Percentiles rank a stretch among this genome's conserved stretches.
Evolutionary conservation across 2,888 invertebrate genomes (phyloP).

Genomic region (Eilema sororculum): DNA sequence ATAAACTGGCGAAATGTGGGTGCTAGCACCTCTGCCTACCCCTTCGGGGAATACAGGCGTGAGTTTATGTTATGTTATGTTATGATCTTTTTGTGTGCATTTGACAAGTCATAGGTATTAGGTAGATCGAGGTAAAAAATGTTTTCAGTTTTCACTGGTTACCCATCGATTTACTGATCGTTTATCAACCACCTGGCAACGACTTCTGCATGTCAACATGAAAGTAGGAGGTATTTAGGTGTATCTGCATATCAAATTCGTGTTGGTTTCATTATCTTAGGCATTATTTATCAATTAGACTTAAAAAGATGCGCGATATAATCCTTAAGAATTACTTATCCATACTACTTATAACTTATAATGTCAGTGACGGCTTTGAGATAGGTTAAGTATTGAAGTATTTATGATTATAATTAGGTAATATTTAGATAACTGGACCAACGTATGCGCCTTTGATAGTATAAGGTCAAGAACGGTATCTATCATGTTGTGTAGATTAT

Average conservation of each 20-base stretch:
- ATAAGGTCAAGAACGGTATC: neutral
- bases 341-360: neutral
- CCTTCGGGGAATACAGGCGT: too few relatives aligned
- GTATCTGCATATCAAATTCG: neutral
- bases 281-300: neutral
- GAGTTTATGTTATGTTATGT: too few relatives aligned
- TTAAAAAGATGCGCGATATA: slow-evolving; percentile 10
- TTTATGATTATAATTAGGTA: slow-evolving; percentile 6
- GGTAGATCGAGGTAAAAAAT: too few relatives aligned
- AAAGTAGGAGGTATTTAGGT: too few relatives aligned
- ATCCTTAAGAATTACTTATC: neutral
- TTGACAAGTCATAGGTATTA: too few relatives aligned
- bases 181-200: too few relatives aligned
- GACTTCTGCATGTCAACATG: too few relatives aligned
- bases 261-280: neutral
- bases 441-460: neutral
- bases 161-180: too few relatives aligned
- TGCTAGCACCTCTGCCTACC: too few relatives aligned
- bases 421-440: neutral
- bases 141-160: too few relatives aligned
- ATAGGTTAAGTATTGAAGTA: neutral
- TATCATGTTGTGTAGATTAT: neutral
- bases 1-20: too few relatives aligned
- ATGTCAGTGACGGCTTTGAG: neutral
- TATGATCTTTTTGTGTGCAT: too few relatives aligned